These are phyloP conservation scores for Progne subis DNA, from an alignment of 2,113 vertebrate species.

Conservation along the genomic window DNA sequence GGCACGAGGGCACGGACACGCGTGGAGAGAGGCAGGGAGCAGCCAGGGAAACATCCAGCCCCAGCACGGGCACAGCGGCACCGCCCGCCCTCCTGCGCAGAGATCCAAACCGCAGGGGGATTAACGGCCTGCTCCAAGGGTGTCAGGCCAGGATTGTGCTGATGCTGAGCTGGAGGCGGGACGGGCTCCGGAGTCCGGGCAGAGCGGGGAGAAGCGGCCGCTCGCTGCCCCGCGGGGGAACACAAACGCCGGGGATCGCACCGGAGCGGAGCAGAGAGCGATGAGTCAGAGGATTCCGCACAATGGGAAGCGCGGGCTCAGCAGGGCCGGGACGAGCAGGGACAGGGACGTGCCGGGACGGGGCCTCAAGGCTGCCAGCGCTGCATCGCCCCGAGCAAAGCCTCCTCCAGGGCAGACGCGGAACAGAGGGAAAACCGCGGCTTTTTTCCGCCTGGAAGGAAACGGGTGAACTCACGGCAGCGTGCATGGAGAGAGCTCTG, in stretches of 20 bases:
- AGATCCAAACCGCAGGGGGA: background rate
- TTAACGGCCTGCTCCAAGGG: accelerated
- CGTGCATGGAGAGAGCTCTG: accelerated
- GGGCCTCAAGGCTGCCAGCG: background rate
- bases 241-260: accelerated
- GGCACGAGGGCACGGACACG: accelerated
- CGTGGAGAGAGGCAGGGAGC: accelerated
- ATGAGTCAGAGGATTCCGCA: conserved; percentile 40
- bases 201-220: accelerated
- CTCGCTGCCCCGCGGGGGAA: background rate
- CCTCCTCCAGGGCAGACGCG: background rate
- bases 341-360: background rate
- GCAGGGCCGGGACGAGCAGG: background rate
- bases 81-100: accelerated
- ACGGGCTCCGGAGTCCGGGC: accelerated
- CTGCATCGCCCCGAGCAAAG: accelerated
- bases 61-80: background rate
- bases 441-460: background rate
- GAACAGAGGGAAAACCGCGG: accelerated
- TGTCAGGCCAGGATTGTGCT: background rate
- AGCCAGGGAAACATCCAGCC: background rate
- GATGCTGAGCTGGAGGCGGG: background rate
- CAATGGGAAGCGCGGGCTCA: conserved; percentile 53
- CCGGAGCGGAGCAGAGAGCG: background rate
- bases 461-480: accelerated